Base-by-base conservation (phyloP, 2,888 invertebrate species). In the Xanthorhoe spadicearia region DNA sequence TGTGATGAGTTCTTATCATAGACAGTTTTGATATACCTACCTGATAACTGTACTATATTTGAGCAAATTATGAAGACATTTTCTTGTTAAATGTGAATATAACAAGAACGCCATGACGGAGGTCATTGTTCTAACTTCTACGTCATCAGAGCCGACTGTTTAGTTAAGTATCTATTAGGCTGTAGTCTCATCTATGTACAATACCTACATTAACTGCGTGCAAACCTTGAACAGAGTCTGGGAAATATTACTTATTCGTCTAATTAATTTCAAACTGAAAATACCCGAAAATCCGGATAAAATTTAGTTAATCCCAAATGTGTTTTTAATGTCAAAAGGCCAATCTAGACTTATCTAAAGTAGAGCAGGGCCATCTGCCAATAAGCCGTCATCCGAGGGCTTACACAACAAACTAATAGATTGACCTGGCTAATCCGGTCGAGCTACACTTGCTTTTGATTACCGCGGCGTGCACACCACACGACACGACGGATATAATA, bases 341-440 rank as follows among this genome's bases (percentile, higher is more conserved):
- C 23, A 59, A 59, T 59, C 13, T 51, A 43, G 51, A 52, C 15
- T 51, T 46, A 61, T 49, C 52, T 53, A 43, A 58, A 28, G 52
- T 56, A 53, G 50, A 54, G 48, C 23, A n/a, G 46, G 15, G 43
- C 32, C 64, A 64, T 68, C 68, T 68, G 60, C 69, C 70, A 66
- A 65, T 70, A 71, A 62, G 66, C 72, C 71, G 69, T 73, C 74
- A 74, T 70, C 73, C 61, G 58, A 61, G 55, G 67, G 74, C 73
- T 77, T 70, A 73, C 68, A 72, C 75, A 74, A 72, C 71, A 70
- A 76, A 70, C 77, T 77, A 75, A 74, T 77, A 77, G 73, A 75
- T 75, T 75, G 73, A 69, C 73, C 73, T 66, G 60, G 43, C 60
- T 70, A 70, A 72, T 71, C 70, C 69, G 5, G 54, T 13, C 51